Evolutionary conservation across 2,113 vertebrate species (phyloP).

Genomic region (Periophthalmodon schlosseri): DNA sequence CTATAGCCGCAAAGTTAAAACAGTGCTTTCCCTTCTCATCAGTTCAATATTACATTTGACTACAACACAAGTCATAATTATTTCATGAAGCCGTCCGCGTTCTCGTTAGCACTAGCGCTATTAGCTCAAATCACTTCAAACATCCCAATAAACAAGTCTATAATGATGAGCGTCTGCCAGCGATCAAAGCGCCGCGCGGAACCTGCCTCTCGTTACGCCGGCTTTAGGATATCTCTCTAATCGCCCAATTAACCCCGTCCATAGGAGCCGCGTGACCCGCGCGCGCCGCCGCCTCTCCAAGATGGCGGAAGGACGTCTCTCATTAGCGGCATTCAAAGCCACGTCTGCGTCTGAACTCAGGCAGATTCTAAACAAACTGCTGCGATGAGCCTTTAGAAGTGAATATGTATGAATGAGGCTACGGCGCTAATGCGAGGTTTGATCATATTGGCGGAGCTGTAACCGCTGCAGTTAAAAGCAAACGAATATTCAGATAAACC

Average conservation of each 20-base stretch:
- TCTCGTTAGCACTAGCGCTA: background rate
- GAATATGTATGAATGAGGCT: background rate
- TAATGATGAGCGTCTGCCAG: background rate
- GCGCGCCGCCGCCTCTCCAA: constrained; percentile 17
- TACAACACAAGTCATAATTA: background rate
- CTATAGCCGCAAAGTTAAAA: background rate
- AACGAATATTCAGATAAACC: too few species aligned
- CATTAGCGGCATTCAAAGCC: constrained; percentile 49
- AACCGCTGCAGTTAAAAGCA: too few species aligned
- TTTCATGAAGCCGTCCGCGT: background rate
- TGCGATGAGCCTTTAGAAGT: constrained; percentile 1
- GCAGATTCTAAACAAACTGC: constrained; percentile 23
- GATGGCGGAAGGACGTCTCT: constrained; percentile 37
- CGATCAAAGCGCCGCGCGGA: background rate
- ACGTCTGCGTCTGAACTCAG: constrained; percentile 35
- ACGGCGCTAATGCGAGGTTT: too few species aligned
- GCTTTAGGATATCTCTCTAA: constrained; percentile 16
- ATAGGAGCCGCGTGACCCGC: constrained; percentile 27
- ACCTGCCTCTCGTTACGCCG: constrained; percentile 11
- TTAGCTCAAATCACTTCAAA: background rate
- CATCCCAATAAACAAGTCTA: background rate
- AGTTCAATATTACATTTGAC: background rate
- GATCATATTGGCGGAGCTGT: too few species aligned
- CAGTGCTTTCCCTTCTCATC: background rate
- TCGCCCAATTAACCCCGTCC: constrained; percentile 43